A percentile compares a stretch with the other conserved stretches of the same genome.
Conservation (phyloP, 2,888 invertebrate species). For the Napeogenes sylphis region DNA sequence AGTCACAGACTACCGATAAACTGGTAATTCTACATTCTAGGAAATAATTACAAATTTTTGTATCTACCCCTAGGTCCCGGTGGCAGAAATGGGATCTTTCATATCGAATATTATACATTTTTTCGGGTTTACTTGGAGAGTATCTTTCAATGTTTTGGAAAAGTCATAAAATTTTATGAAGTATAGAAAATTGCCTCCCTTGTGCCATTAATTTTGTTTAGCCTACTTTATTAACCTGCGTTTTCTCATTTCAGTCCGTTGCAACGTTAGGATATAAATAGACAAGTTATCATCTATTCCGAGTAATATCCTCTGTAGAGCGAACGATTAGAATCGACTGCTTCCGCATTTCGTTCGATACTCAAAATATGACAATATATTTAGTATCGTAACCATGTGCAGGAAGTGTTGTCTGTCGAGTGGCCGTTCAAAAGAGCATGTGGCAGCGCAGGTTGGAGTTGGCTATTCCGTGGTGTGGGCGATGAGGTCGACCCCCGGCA, state of each 20-base stretch:
- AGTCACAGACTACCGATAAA: constrained; percentile 73
- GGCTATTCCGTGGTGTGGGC: constrained; percentile 78
- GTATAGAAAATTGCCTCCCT: constrained; percentile 58
- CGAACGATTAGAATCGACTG: constrained; percentile 34
- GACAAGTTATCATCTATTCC: constrained; percentile 36
- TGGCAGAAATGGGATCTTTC: constrained; percentile 45
- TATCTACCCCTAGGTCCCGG: constrained; percentile 53
- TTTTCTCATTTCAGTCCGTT: constrained; percentile 55
- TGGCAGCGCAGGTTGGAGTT: constrained; percentile 78
- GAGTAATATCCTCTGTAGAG: constrained; percentile 48
- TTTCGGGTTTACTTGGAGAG: constrained; percentile 60
- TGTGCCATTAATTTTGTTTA: constrained; percentile 69
- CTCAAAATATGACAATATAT: constrained; percentile 3
- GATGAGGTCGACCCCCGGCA: constrained; percentile 79
- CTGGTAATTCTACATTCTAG: constrained; percentile 66
- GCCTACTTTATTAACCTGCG: constrained; percentile 61
- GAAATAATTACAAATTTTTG: constrained; percentile 69
- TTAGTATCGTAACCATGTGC: constrained; percentile 15
- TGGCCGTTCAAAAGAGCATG: constrained; percentile 71
- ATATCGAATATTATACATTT: constrained; percentile 44
- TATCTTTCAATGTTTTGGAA: constrained; percentile 41
- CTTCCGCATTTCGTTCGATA: constrained; percentile 17
- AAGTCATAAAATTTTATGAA: constrained; percentile 35
- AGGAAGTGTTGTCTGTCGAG: constrained; percentile 22
- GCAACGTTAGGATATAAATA: constrained; percentile 49